phyloP scores from a whole-genome alignment of 2,113 vertebrate genomes.

The Lophotis ruficrista region DNA sequence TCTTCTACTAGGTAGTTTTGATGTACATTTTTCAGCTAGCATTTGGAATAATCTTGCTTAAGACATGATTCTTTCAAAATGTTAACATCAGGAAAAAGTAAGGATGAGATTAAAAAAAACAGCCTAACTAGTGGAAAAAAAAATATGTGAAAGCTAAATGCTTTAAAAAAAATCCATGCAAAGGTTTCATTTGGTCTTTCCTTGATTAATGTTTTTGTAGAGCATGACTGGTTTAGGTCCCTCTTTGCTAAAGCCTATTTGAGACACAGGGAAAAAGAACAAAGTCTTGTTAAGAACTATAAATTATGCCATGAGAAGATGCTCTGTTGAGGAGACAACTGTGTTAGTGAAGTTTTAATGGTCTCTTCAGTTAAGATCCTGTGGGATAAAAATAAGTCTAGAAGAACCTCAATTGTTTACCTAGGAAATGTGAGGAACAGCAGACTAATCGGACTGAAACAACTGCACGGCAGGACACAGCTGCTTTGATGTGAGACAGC shows the following conservation, averaged over 20 bases:
- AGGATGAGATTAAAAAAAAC: neutral
- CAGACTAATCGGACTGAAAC: neutral
- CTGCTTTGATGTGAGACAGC: neutral
- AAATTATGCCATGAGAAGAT: neutral
- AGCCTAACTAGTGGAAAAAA: neutral
- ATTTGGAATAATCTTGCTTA: neutral
- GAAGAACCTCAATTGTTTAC: neutral
- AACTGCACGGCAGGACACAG: neutral
- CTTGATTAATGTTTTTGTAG: neutral
- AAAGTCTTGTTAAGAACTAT: neutral
- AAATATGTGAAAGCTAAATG: neutral
- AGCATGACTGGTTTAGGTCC: neutral
- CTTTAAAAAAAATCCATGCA: neutral
- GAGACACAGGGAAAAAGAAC: neutral
- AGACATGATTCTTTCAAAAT: neutral
- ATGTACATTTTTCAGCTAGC: neutral
- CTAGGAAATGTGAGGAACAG: neutral
- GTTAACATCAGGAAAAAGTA: neutral
- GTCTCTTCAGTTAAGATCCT: neutral
- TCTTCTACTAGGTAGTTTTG: neutral
- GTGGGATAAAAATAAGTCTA: neutral
- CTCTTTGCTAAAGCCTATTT: neutral
- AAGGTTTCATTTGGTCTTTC: neutral
- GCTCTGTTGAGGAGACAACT: neutral
- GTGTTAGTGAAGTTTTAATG: neutral